A percentile compares a stretch with the other conserved stretches of the same genome.
These are phyloP conservation scores for Natator depressus DNA, from an alignment of 2,113 vertebrate genomes.

Conservation along the genomic window DNA sequence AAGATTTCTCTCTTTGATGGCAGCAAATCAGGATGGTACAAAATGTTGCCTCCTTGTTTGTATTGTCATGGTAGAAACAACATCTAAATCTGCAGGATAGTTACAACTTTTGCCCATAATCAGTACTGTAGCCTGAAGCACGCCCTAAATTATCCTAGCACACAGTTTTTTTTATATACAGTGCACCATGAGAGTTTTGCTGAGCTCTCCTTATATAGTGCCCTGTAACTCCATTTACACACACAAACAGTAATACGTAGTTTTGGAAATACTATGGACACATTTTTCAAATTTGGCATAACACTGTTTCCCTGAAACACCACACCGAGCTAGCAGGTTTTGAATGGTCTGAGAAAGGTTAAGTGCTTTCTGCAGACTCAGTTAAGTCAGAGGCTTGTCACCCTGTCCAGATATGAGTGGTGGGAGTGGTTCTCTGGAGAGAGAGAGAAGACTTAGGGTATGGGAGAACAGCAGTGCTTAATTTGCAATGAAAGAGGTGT, in stretches of 20 bases:
- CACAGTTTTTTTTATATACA: background rate
- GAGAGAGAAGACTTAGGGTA: background rate
- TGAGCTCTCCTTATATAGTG: background rate
- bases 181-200: background rate
- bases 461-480: background rate
- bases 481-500: too few relatives aligned
- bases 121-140: background rate
- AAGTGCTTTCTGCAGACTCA: background rate
- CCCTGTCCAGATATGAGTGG: background rate
- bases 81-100: background rate
- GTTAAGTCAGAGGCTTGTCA: slow-evolving; percentile 4
- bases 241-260: background rate
- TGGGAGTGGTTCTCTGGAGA: background rate
- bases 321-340: background rate
- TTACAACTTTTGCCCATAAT: background rate
- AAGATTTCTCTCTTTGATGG: slow-evolving; percentile 30
- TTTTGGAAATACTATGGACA: background rate
- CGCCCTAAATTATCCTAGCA: background rate
- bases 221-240: background rate
- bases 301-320: background rate
- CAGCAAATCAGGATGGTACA: background rate
- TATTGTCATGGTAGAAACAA: background rate
- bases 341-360: background rate
- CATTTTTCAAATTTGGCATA: slow-evolving; percentile 1
- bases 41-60: background rate